Evolutionary conservation across 2,888 invertebrate species (phyloP).

Genomic region (Diarsia brunnea): DNA sequence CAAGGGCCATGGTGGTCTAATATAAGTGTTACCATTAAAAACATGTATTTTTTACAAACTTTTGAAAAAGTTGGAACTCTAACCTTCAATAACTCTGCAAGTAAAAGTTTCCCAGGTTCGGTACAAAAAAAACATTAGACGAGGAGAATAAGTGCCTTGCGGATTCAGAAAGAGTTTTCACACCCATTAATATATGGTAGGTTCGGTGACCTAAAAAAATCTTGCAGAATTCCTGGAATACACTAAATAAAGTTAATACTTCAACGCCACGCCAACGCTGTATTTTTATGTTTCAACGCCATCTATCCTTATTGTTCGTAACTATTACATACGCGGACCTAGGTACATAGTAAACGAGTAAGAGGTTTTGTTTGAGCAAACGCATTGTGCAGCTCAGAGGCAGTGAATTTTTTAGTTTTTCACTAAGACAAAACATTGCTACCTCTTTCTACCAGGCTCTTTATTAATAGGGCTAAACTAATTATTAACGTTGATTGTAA

Average conservation of each 20-base stretch:
- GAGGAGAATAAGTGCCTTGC: too few species aligned
- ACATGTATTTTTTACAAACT: too few species aligned
- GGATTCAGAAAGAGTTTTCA: too few species aligned
- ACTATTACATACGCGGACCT: slow-evolving; percentile 1
- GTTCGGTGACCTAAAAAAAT: neutral
- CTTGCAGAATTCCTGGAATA: neutral
- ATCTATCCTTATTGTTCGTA: slow-evolving; percentile 22
- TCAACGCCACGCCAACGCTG: too few species aligned
- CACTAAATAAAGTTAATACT: too few species aligned
- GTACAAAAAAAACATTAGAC: too few species aligned
- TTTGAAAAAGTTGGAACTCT: too few species aligned
- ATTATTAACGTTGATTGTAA: neutral
- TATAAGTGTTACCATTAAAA: too few species aligned
- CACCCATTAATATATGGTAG: neutral
- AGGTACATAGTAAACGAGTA: neutral
- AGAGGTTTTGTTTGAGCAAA: neutral
- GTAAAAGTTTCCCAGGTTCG: too few species aligned
- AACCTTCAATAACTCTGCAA: too few species aligned
- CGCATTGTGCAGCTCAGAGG: neutral
- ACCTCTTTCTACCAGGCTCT: neutral
- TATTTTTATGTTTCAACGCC: slow-evolving; percentile 39
- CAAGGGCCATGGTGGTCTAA: too few species aligned
- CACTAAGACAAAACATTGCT: neutral
- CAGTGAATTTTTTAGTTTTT: neutral
- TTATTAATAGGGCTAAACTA: neutral